Conservation (phyloP, 1,140 invertebrate genomes). For the Lordiphosa collinella region DNA sequence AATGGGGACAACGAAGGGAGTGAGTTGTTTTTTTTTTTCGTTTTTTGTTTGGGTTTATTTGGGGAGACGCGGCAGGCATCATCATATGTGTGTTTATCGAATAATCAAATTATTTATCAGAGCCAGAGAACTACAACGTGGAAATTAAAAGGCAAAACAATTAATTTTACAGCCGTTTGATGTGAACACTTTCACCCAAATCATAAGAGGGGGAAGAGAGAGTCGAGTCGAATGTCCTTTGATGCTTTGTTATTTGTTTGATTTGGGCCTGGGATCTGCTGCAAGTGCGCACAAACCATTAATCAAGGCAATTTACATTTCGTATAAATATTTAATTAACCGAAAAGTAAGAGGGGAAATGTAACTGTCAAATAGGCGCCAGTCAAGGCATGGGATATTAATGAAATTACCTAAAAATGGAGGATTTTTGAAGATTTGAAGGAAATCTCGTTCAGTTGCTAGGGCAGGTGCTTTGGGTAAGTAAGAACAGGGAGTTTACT, state of each 20-base stretch:
- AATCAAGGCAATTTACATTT: slow-evolving; percentile 46
- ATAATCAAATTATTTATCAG: slow-evolving; percentile 56
- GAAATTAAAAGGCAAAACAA: slow-evolving; percentile 41
- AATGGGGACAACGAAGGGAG: slow-evolving; percentile 26
- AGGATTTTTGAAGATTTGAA: no score
- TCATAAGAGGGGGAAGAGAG: neutral
- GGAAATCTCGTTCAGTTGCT: no score
- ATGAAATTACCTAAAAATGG: no score
- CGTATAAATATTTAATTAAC: slow-evolving; percentile 52
- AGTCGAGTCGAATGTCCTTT: slow-evolving; percentile 29
- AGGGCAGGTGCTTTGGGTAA: no score
- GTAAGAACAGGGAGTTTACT: no score
- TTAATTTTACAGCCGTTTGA: slow-evolving; percentile 53
- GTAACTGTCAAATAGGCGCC: no score
- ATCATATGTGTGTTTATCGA: slow-evolving; percentile 34
- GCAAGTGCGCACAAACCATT: slow-evolving; percentile 41
- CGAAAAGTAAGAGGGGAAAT: no score
- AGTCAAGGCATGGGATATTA: no score
- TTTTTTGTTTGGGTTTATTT: slow-evolving; percentile 4
- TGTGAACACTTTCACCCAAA: slow-evolving; percentile 48
- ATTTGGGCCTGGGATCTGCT: slow-evolving; percentile 28
- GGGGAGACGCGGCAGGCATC: slow-evolving; percentile 3
- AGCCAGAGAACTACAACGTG: slow-evolving; percentile 34
- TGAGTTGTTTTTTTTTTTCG: slow-evolving; percentile 5
- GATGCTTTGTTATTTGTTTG: slow-evolving; percentile 27